A percentile compares a stretch with the other conserved stretches of the same genome.
phyloP scores from a whole-genome alignment of 2,113 vertebrate species.

The Sphyrna mokarran region DNA sequence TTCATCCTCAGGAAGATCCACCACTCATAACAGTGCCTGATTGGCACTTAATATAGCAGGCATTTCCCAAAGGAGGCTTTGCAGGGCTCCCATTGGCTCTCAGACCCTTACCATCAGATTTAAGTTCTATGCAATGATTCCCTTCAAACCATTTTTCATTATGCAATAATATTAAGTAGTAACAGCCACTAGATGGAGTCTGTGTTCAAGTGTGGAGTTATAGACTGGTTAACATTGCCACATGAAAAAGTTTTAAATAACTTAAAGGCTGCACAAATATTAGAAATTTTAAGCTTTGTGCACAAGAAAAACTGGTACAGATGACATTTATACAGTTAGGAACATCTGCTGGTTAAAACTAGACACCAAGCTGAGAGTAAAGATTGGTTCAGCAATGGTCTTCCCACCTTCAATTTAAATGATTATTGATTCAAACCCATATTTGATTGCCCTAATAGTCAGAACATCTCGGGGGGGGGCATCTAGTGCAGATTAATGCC shows the following conservation, averaged over 20 bases:
- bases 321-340: not conserved
- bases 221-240: not conserved
- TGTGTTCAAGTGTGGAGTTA: not conserved
- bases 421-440: not conserved
- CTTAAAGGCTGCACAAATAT: not conserved
- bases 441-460: not conserved
- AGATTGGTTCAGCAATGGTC: not conserved
- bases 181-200: slow-evolving; percentile 26
- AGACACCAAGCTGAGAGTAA: not conserved
- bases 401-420: not conserved
- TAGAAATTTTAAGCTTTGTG: not conserved
- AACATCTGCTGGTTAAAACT: not conserved
- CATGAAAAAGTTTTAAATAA: not conserved
- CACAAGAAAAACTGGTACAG: not conserved
- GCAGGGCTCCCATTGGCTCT: too few species aligned
- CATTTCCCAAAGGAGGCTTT: too few species aligned
- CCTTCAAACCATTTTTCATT: not conserved
- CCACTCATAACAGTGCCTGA: too few species aligned
- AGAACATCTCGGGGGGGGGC: not conserved
- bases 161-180: not conserved
- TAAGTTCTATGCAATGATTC: not conserved
- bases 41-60: too few species aligned
- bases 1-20: too few species aligned
- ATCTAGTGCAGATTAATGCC: not conserved
- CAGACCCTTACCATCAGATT: too few species aligned